Evolutionary conservation across 2,888 invertebrate genomes (phyloP), one percentile per base, ranked within the genome.

Genomic region (Drosophila pseudotalamancana): DNA sequence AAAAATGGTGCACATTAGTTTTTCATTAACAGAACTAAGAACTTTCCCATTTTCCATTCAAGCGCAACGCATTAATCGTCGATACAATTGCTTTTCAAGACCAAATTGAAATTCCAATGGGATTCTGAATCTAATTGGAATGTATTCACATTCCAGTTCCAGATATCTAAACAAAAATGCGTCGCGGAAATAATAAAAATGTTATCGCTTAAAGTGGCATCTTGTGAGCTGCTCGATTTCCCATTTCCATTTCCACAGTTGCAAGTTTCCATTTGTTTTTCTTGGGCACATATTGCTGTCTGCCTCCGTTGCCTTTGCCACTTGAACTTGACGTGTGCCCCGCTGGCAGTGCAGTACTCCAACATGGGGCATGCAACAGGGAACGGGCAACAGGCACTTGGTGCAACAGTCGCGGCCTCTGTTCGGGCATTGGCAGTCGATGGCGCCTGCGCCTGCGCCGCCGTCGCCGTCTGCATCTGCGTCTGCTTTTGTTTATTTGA

Each of bases 281-380:
- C 29, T 18, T 9, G 9, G 8, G 34, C 21, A 14, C 6, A 45
- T 31, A 53, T 46, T 56, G 40, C 40, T 64, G 80, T 86, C 87
- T 86, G 74, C 59, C 54, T 64, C 66, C 68, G 57, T 87, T 87
- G 82, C 82, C 81, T 72, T 72, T 77, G 81, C 21, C 84, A 87
- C 81, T 82, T 87, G 84, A 82, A 77, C 84, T 86, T 81, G 77
- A 83, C 68, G 74, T 63, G 51, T 54, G 43, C 23, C 14, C 6
- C 45, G 18, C 49, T 27, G 35, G 43, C 48, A 19, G 37, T 19
- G 16, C 25, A n/a, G 1, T 16, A 18, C 43, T 18, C 4, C 49
- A n/a, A 12, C 19, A n/a, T n/a, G n/a, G n/a, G n/a, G n/a, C n/a
- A n/a, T n/a, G n/a, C n/a, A n/a, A n/a, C 50, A 12, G n/a, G 25